Evolutionary conservation across 2,888 invertebrate genomes (phyloP).

Genomic region (Drosophila neonasuta): DNA sequence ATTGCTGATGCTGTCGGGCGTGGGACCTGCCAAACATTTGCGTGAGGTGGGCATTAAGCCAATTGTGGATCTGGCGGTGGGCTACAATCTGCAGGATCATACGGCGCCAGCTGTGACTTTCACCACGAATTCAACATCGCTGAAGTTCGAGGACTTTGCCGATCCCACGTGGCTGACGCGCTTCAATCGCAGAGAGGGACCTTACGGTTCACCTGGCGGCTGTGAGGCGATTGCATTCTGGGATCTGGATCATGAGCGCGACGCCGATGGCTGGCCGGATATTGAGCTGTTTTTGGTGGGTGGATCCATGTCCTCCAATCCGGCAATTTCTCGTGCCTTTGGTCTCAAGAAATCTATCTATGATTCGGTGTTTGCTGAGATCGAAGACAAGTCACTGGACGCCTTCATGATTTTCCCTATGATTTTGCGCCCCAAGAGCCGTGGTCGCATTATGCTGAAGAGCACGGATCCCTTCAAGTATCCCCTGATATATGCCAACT

Average conservation of each 20-base stretch:
- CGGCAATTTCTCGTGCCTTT: constrained; percentile 82
- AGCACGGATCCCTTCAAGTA: constrained; percentile 86
- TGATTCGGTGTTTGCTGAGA: constrained; percentile 82
- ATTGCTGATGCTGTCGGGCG: constrained; percentile 90
- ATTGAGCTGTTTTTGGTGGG: constrained; percentile 87
- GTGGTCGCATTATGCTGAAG: constrained; percentile 86
- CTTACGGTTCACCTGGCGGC: constrained; percentile 84
- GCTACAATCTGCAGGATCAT: constrained; percentile 86
- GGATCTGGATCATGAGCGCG: constrained; percentile 84
- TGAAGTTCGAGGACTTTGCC: constrained; percentile 80
- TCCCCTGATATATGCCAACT: constrained; percentile 87
- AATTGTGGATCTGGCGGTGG: constrained; percentile 85
- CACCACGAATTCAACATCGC: constrained; percentile 82
- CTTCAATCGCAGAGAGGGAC: constrained; percentile 81
- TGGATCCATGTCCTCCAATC: constrained; percentile 82
- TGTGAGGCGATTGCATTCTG: constrained; percentile 86
- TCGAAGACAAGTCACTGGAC: constrained; percentile 78
- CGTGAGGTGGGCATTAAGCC: constrained; percentile 84
- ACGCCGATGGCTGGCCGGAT: constrained; percentile 85
- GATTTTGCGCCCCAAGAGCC: constrained; percentile 87
- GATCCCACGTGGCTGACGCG: constrained; percentile 75
- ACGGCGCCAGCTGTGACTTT: constrained; percentile 88
- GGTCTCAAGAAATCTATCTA: constrained; percentile 83
- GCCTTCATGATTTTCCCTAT: constrained; percentile 85
- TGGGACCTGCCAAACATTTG: constrained; percentile 86